These are phyloP conservation scores for Globodera ellingtonae DNA, from an alignment of 1,140 invertebrate genomes.

Conservation along the genomic window DNA sequence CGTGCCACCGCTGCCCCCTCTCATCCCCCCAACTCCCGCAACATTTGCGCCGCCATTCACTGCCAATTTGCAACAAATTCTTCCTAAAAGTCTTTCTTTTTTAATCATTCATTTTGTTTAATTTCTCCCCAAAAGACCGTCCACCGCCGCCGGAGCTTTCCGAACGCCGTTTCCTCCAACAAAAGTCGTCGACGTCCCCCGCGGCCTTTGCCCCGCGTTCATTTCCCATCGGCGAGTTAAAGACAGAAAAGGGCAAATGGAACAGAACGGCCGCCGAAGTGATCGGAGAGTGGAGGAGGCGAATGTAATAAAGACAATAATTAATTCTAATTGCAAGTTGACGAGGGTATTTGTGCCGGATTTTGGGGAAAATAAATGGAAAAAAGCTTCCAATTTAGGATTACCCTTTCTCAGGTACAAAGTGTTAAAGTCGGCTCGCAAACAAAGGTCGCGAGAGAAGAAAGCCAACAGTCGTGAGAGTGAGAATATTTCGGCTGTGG, in stretches of 20 bases:
- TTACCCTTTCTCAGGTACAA: neutral
- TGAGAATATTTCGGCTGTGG: neutral
- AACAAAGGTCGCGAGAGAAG: neutral
- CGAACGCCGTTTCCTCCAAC: neutral
- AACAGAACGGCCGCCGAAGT: neutral
- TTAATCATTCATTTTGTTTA: neutral
- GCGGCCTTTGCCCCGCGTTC: neutral
- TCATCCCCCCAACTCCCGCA: neutral
- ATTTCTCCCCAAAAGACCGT: neutral
- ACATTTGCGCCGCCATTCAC: conserved; percentile 1
- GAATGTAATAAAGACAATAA: neutral
- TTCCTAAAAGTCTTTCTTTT: conserved; percentile 1
- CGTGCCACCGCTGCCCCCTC: neutral
- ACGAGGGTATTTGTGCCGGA: neutral
- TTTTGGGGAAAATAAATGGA: no score
- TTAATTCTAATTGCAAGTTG: neutral
- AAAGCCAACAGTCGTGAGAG: neutral
- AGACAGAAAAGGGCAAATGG: neutral
- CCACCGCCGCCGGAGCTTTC: neutral
- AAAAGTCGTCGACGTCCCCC: neutral
- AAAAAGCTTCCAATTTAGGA: no score
- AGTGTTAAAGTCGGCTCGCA: neutral
- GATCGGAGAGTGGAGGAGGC: conserved; percentile 6
- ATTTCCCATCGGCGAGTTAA: neutral
- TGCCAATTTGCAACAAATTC: neutral